Percentiles rank a stretch among this genome's conserved stretches.
Evolutionary conservation across 2,888 invertebrate genomes (phyloP).

Genomic region (Caenorhabditis sulstoni): DNA sequence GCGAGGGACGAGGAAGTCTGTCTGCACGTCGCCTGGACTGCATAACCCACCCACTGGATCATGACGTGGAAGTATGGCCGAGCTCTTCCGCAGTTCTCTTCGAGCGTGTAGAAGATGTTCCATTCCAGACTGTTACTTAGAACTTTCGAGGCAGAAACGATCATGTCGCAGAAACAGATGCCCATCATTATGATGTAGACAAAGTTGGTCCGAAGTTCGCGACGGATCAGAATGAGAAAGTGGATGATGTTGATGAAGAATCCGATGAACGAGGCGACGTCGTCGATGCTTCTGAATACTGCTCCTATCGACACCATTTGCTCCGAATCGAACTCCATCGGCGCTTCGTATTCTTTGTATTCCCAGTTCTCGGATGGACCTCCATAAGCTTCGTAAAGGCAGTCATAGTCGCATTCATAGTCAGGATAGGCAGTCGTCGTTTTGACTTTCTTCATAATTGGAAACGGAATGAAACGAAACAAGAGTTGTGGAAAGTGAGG

Average conservation of each 20-base stretch:
- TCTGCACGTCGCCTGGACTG: background rate
- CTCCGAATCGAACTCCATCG: background rate
- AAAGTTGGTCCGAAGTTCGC: background rate
- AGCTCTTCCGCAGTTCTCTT: background rate
- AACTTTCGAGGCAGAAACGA: background rate
- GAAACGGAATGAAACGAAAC: too few species aligned
- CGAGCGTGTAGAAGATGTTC: background rate
- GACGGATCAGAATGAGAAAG: background rate
- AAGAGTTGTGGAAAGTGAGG: too few species aligned
- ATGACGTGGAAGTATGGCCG: background rate
- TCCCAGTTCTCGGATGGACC: too few species aligned
- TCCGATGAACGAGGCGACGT: background rate
- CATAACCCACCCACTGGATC: background rate
- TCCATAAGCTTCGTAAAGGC: too few species aligned
- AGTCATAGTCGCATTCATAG: too few species aligned
- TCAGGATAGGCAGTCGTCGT: too few species aligned
- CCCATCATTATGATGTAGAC: conserved; percentile 3
- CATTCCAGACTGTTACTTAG: background rate
- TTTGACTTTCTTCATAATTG: too few species aligned
- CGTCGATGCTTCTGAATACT: background rate
- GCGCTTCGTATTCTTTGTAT: background rate
- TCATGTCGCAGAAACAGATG: conserved; percentile 4
- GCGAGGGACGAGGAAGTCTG: background rate
- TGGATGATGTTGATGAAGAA: conserved; percentile 9
- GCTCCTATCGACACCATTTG: background rate